These are phyloP conservation scores for Parambassis ranga DNA, from an alignment of 2,797 vertebrate genomes.

Conservation along the genomic window DNA sequence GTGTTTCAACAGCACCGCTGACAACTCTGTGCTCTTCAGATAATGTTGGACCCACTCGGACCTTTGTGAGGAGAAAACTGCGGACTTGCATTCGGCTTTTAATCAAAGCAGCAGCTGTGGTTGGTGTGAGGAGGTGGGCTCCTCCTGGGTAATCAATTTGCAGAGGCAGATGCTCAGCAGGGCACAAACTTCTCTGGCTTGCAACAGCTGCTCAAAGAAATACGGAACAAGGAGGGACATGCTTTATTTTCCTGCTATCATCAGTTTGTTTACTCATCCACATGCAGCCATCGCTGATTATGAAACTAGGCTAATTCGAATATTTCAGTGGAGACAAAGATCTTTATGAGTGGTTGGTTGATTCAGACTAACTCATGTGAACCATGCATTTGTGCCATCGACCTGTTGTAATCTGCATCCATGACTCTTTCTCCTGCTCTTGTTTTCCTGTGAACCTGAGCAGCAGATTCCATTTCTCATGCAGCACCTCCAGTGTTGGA, in stretches of 20 bases:
- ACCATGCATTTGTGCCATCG: not conserved
- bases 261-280: not conserved
- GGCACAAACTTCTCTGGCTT: constrained; percentile 53
- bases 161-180: constrained; percentile 74
- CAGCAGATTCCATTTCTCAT: constrained; percentile 27
- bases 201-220: constrained; percentile 64
- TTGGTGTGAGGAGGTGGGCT: constrained; percentile 38
- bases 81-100: constrained; percentile 52
- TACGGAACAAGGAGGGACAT: constrained; percentile 44
- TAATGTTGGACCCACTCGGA: not conserved
- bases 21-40: not conserved
- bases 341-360: not conserved
- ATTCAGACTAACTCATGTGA: not conserved
- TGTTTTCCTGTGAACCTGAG: not conserved
- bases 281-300: not conserved
- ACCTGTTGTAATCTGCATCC: not conserved
- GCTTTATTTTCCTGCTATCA: not conserved
- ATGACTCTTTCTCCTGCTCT: not conserved
- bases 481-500: constrained; percentile 42
- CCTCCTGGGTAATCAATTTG: constrained; percentile 79
- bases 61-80: not conserved
- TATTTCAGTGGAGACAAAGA: not conserved
- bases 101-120: constrained; percentile 77
- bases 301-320: not conserved
- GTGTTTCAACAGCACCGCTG: too few species aligned